These are phyloP conservation scores for Dicrostonyx torquatus DNA, from an alignment of 2,797 vertebrate genomes.

Conservation along the genomic window DNA sequence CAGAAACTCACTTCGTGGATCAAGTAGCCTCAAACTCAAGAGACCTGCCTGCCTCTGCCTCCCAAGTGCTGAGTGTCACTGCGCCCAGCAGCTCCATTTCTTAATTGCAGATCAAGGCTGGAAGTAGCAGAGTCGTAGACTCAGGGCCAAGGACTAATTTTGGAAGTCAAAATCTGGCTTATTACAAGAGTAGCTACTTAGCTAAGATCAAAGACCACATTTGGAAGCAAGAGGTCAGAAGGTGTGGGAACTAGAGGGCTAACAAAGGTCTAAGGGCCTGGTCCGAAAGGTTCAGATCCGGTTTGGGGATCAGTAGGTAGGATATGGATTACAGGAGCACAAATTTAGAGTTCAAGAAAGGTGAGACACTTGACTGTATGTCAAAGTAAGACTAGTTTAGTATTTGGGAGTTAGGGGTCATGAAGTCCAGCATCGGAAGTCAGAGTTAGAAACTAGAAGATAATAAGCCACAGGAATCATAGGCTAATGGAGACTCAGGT, in stretches of 20 bases:
- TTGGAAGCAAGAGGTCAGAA: constrained; percentile 8
- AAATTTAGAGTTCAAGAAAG: constrained; percentile 1
- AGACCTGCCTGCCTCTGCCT: not conserved
- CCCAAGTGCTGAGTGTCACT: not conserved
- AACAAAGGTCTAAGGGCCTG: not conserved
- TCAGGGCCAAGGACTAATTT: constrained; percentile 1
- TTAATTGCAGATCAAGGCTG: not conserved
- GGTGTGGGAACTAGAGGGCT: not conserved
- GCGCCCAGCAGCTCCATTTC: not conserved
- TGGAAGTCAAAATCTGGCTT: constrained; percentile 15
- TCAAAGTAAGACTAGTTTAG: not conserved
- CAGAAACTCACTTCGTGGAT: not conserved
- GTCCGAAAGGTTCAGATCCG: not conserved
- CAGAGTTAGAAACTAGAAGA: not conserved
- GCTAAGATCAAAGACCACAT: constrained; percentile 1
- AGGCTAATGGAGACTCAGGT: not conserved
- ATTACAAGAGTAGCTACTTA: not conserved
- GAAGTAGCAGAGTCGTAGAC: not conserved
- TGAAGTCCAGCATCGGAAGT: constrained; percentile 37
- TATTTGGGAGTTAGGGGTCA: not conserved
- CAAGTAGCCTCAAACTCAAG: not conserved
- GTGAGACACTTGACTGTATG: not conserved
- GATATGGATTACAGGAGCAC: constrained; percentile 2
- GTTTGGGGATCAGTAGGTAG: not conserved
- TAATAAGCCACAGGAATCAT: not conserved